A percentile compares a stretch with the other conserved stretches of the same genome.
phyloP scores from a whole-genome alignment of 2,797 vertebrate species.

The Megaceryle alcyon region DNA sequence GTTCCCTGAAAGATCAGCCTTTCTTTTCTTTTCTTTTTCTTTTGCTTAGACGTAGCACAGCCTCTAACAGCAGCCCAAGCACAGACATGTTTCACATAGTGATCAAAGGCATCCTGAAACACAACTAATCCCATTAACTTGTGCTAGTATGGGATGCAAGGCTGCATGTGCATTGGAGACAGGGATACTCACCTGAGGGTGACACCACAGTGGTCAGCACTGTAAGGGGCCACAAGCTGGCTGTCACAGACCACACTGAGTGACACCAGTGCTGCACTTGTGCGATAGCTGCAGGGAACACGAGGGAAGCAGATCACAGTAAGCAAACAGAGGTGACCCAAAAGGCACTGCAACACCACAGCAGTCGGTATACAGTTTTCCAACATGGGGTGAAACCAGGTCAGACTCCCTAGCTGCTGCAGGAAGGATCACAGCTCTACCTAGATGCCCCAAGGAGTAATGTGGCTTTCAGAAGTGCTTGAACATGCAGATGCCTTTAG shows the following conservation, averaged over 20 bases:
- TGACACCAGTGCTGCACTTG: accelerated
- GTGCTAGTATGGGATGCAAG: accelerated
- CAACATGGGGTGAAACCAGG: neutral
- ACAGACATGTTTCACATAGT: accelerated
- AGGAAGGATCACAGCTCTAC: neutral
- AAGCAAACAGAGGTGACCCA: neutral
- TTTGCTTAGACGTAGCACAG: neutral
- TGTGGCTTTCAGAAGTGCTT: neutral
- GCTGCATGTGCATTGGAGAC: accelerated
- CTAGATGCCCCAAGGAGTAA: accelerated
- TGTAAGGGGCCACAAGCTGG: neutral
- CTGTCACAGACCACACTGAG: accelerated
- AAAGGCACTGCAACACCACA: neutral
- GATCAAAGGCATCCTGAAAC: neutral
- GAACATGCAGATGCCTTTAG: accelerated
- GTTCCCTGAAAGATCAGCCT: neutral
- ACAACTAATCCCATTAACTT: neutral
- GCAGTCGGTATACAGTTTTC: neutral
- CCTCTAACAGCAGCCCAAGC: neutral
- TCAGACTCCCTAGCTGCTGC: neutral
- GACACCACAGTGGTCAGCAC: accelerated
- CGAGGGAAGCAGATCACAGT: accelerated
- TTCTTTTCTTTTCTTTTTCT: neutral
- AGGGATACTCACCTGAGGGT: accelerated
- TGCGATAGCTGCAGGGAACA: accelerated